Conservation (phyloP, 2,888 invertebrate genomes). For the Heliothis peltigera region DNA sequence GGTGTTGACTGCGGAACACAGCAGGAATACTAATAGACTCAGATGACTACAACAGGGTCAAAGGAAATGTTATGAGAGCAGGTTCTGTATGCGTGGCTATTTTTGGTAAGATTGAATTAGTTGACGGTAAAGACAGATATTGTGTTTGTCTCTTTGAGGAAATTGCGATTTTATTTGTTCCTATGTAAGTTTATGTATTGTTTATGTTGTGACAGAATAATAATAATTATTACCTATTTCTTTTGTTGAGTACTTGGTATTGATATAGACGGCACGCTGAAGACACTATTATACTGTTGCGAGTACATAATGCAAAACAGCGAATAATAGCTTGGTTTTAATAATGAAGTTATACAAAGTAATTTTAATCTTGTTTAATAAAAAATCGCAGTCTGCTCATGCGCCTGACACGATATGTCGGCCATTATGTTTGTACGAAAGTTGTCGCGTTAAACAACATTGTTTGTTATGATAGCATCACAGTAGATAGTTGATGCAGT, state of each 20-base stretch:
- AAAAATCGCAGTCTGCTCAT: not conserved
- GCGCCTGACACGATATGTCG: not conserved
- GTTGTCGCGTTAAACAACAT: not conserved
- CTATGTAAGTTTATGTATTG: not conserved
- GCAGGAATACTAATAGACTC: constrained; percentile 16
- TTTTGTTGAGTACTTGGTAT: no score
- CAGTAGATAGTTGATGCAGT: not conserved
- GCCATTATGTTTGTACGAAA: not conserved
- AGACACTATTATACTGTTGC: no score
- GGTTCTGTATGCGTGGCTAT: constrained; percentile 12
- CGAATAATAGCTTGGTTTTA: not conserved
- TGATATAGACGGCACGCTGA: no score
- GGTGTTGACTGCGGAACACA: not conserved
- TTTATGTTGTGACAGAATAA: not conserved
- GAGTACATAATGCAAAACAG: no score
- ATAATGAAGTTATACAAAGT: not conserved
- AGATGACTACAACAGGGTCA: not conserved
- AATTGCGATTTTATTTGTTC: constrained; percentile 1
- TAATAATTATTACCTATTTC: no score
- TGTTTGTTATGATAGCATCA: not conserved
- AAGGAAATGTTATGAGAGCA: constrained; percentile 15
- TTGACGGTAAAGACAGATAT: not conserved
- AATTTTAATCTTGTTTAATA: not conserved
- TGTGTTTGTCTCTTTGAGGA: not conserved
- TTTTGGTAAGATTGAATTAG: constrained; percentile 6